Base-by-base conservation (phyloP, 2,888 invertebrate species). In the Chloroclystis v-ata region DNA sequence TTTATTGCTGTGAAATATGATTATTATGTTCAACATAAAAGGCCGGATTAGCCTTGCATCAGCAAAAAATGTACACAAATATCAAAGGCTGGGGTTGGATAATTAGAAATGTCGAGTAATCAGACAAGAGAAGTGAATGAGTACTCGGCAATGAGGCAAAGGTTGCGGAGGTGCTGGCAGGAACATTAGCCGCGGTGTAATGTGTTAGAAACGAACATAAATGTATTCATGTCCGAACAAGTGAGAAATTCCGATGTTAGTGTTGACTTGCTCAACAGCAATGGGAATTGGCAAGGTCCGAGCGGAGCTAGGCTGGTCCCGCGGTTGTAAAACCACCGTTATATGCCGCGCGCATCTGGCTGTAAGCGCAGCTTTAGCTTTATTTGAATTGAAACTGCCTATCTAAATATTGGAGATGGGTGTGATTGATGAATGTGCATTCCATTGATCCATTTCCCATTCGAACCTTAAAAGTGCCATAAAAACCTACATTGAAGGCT, bases 221-320 rank as follows among this genome's bases (percentile, higher is more conserved):
- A 77, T 74, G 69, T 80, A 75, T 83, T 80, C 78, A 80, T 72
- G 76, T 75, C 69, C 67, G 61, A 72, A 73, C 69, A 70, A 74
- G 82, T 84, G 82, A 83, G 82, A 86, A 81, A 85, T 85, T 83
- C 82, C 82, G 62, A 77, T 74, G 78, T 71, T 39, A 37, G 49
- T 44, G 16, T 43, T 78, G 65, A 75, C 76, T n/a, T n/a, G n/a
- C n/a, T 37, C 72, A 78, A 79, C 78, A 78, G 83, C 76, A 78
- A 80, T 83, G 78, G 81, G 79, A 85, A 84, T 85, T 87, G 85
- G 83, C 85, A 84, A 83, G 69, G 83, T 82, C 81, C 81, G 80
- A 82, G 77, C 69, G 71, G 70, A 72, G 76, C 73, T 67, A 65
- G 65, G 72, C 72, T 71, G 73, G 72, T 72, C 74, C 67, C 66